Evolutionary conservation across 2,888 invertebrate genomes (phyloP).

Genomic region (Rhorus exstirpatorius): DNA sequence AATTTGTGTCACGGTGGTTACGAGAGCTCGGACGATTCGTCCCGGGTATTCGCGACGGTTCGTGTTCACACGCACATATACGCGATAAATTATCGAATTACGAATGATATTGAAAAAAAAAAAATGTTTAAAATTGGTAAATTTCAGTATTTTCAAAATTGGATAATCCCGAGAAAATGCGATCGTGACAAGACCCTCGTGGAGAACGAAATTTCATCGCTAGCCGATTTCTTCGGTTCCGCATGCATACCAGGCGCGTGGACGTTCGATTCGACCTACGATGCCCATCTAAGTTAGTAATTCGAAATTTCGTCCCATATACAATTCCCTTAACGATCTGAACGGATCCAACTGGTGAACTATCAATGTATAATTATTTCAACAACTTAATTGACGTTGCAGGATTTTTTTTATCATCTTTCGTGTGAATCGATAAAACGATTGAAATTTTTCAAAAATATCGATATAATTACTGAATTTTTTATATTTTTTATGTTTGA

Average conservation of each 20-base stretch:
- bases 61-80: slow-evolving; percentile 75
- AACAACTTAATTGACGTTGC: slow-evolving; percentile 18
- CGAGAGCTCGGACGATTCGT: slow-evolving; percentile 91
- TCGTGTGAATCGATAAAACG: too few relatives aligned
- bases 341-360: too few relatives aligned
- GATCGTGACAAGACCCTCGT: slow-evolving; percentile 90
- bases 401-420: too few relatives aligned
- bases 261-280: slow-evolving; percentile 90
- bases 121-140: background rate
- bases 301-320: too few relatives aligned
- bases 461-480: too few relatives aligned
- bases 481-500: too few relatives aligned
- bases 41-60: slow-evolving; percentile 92
- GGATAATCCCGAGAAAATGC: slow-evolving; percentile 91
- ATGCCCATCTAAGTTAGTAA: slow-evolving; percentile 90
- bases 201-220: slow-evolving; percentile 92
- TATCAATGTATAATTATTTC: too few relatives aligned
- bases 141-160: slow-evolving; percentile 91
- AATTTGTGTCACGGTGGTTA: slow-evolving; percentile 94
- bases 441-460: too few relatives aligned
- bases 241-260: slow-evolving; percentile 96
- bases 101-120: background rate
- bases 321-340: too few relatives aligned
- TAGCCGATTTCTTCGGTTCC: slow-evolving; percentile 91
- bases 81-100: background rate